Percentiles rank a stretch among this genome's conserved stretches.
These are phyloP conservation scores for Bolinopsis microptera DNA, from an alignment of 37 sponge, comb jelly and placozoan species.

Conservation along the genomic window DNA sequence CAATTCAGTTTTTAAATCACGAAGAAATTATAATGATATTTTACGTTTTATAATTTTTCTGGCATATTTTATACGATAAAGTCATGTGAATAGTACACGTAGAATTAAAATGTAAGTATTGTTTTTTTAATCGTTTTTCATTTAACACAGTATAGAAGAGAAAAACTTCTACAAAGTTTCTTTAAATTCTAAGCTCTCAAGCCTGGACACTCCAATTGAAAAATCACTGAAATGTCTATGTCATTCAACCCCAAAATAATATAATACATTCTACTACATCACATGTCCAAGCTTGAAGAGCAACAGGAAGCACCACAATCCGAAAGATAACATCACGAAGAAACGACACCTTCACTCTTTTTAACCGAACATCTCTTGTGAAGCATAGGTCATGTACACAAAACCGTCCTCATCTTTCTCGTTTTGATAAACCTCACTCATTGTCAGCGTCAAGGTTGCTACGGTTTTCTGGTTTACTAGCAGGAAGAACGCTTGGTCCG, in stretches of 20 bases:
- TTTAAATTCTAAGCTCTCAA: background rate
- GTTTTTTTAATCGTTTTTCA: background rate
- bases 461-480: slow-evolving; percentile 97
- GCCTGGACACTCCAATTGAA: background rate
- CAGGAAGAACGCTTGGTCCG: slow-evolving; percentile 93
- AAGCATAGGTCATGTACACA: slow-evolving; percentile 99
- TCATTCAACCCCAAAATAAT: background rate
- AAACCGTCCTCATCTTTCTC: slow-evolving; percentile 98
- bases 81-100: background rate
- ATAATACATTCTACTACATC: background rate
- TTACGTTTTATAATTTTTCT: no score
- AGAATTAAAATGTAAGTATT: background rate
- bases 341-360: background rate
- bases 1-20: no score
- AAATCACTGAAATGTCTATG: background rate
- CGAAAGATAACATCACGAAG: background rate
- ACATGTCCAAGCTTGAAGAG: background rate
- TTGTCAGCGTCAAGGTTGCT: slow-evolving; percentile 87
- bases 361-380: slow-evolving; percentile 98
- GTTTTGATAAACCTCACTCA: slow-evolving; percentile 87
- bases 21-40: no score
- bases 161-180: background rate
- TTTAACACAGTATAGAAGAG: background rate
- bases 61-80: background rate
- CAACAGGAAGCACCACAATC: background rate